These are phyloP conservation scores for Globia sparganii DNA, from an alignment of 2,888 invertebrate genomes.

Conservation along the genomic window DNA sequence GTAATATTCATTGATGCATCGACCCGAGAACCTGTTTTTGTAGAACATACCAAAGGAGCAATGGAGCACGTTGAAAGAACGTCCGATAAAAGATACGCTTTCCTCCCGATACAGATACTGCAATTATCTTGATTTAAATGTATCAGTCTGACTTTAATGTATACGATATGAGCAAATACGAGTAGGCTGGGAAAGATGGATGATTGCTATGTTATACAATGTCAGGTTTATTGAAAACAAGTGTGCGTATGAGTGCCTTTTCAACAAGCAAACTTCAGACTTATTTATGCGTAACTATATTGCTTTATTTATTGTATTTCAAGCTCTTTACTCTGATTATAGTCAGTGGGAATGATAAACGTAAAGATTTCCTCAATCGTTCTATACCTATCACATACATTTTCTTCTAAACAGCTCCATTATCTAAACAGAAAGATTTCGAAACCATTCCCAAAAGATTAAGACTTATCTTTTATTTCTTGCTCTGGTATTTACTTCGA, in stretches of 20 bases:
- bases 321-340: not conserved
- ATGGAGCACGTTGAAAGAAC: slow-evolving; percentile 67
- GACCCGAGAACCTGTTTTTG: slow-evolving; percentile 70
- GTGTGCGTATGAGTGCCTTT: slow-evolving; percentile 25
- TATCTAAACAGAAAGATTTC: slow-evolving; percentile 42
- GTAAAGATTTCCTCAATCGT: not conserved
- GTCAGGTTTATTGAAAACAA: slow-evolving; percentile 58
- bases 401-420: slow-evolving; percentile 5
- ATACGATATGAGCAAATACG: slow-evolving; percentile 47
- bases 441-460: slow-evolving; percentile 51
- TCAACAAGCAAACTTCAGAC: slow-evolving; percentile 5
- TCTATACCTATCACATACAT: not conserved
- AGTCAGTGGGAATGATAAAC: not conserved
- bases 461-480: slow-evolving; percentile 57
- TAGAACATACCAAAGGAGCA: slow-evolving; percentile 73
- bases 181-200: slow-evolving; percentile 44
- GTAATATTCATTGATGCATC: slow-evolving; percentile 69
- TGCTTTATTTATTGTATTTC: not conserved
- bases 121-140: slow-evolving; percentile 64
- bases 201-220: slow-evolving; percentile 43
- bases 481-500: slow-evolving; percentile 55
- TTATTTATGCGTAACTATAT: slow-evolving; percentile 17
- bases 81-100: slow-evolving; percentile 73
- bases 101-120: slow-evolving; percentile 65
- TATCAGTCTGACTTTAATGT: slow-evolving; percentile 57